Percentiles rank a stretch among this genome's conserved stretches.
Evolutionary conservation across 2,113 vertebrate genomes (phyloP).

Genomic region (Prionailurus bengalensis): DNA sequence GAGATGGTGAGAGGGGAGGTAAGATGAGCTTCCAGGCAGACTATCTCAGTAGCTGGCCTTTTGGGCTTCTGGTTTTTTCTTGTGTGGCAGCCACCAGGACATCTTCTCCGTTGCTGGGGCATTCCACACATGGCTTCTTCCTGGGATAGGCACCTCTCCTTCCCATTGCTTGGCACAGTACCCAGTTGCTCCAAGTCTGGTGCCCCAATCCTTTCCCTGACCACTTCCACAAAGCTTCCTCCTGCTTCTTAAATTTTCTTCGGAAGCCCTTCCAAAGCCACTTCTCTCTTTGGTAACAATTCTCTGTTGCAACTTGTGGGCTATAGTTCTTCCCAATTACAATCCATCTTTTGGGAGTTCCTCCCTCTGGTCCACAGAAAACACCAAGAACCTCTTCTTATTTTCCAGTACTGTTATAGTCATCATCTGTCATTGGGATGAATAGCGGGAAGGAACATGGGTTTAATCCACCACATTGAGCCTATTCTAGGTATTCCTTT

Average conservation of each 20-base stretch:
- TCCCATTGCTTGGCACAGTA: not conserved
- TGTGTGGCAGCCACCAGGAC: not conserved
- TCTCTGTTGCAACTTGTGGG: not conserved
- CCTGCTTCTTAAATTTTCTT: not conserved
- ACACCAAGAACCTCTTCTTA: not conserved
- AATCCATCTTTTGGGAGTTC: not conserved
- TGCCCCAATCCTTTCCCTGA: not conserved
- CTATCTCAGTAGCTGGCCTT: not conserved
- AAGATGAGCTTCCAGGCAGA: not conserved
- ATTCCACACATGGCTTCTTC: not conserved
- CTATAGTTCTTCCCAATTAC: not conserved
- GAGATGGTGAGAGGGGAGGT: not conserved
- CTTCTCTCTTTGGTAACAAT: not conserved
- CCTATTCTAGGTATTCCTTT: not conserved
- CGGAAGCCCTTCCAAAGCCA: not conserved
- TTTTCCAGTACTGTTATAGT: not conserved
- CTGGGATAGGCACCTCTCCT: not conserved
- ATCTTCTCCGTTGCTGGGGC: not conserved
- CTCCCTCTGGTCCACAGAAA: not conserved
- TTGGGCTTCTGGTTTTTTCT: not conserved
- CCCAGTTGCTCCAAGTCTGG: not conserved
- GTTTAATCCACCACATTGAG: not conserved
- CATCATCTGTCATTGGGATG: not conserved
- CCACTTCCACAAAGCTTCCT: not conserved
- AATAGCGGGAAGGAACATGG: not conserved